These are phyloP conservation scores for Amphipyra berbera DNA, from an alignment of 2,888 invertebrate species.

Conservation along the genomic window DNA sequence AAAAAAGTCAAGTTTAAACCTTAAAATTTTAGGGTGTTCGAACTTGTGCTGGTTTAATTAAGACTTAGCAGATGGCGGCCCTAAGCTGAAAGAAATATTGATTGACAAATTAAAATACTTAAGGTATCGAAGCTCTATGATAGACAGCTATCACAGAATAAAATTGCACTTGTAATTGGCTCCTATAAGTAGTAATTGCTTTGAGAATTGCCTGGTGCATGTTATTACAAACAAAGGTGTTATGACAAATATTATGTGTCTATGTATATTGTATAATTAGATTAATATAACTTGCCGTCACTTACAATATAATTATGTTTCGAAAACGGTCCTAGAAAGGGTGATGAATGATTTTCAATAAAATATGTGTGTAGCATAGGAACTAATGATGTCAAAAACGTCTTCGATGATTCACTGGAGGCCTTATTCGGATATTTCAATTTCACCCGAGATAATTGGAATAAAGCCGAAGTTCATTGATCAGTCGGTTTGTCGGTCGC, in stretches of 20 bases:
- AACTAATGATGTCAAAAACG: conserved; percentile 9
- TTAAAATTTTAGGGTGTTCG: too few relatives aligned
- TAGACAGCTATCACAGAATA: too few relatives aligned
- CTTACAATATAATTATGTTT: background rate
- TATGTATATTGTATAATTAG: too few relatives aligned
- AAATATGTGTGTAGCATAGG: background rate
- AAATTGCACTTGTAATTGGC: too few relatives aligned
- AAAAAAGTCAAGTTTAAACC: too few relatives aligned
- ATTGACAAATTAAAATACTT: conserved; percentile 10
- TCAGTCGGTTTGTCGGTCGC: conserved; percentile 60
- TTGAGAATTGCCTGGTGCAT: too few relatives aligned
- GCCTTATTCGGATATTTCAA: conserved; percentile 59
- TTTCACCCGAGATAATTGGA: conserved; percentile 65
- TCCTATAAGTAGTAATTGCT: too few relatives aligned
- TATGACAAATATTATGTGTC: background rate
- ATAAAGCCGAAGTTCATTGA: conserved; percentile 62
- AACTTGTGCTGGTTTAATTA: too few relatives aligned
- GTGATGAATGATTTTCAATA: background rate
- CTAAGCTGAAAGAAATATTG: conserved; percentile 13
- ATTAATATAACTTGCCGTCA: background rate
- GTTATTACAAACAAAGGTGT: background rate
- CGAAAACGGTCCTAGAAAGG: conserved; percentile 2
- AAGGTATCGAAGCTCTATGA: too few relatives aligned
- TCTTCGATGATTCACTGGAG: conserved; percentile 15
- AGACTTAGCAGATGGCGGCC: too few relatives aligned